A percentile compares a stretch with the other conserved stretches of the same genome.
Conservation (phyloP, 2,113 vertebrate species). For the Acrocephalus kingi region DNA sequence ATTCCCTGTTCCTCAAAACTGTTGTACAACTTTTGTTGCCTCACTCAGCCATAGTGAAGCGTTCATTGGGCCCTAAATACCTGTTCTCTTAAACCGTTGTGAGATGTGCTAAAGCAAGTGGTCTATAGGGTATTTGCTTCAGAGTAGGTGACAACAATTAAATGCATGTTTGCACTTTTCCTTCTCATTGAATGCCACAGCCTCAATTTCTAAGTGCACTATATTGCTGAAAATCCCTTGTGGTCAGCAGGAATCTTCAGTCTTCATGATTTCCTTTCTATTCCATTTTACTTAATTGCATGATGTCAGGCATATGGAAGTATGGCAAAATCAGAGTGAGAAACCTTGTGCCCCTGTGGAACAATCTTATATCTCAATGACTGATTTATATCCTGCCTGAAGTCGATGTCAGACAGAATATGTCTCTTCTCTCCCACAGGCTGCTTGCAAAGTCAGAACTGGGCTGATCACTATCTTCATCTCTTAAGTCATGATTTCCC, state of each 20-base stretch:
- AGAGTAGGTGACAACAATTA: background rate
- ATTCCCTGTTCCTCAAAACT: background rate
- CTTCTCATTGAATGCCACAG: background rate
- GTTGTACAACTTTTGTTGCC: background rate
- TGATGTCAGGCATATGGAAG: background rate
- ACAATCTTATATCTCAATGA: background rate
- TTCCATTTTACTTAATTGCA: background rate
- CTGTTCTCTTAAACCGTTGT: background rate
- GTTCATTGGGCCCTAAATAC: background rate
- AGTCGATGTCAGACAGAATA: background rate
- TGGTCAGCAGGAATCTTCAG: background rate
- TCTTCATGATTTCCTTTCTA: background rate
- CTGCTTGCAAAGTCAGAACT: constrained; percentile 41
- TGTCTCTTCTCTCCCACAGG: constrained; percentile 46
- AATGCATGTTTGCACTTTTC: background rate
- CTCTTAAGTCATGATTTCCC: constrained; percentile 49
- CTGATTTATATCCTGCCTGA: constrained; percentile 57
- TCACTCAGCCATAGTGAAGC: background rate
- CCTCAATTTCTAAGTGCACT: background rate
- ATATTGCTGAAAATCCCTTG: background rate
- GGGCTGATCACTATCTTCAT: constrained; percentile 54
- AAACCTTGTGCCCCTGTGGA: background rate
- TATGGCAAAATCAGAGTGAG: background rate
- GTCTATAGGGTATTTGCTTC: background rate
- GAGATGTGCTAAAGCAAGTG: background rate